Evolutionary conservation across 2,888 invertebrate genomes (phyloP).

Genomic region (Scaptomyza caliginosa): DNA sequence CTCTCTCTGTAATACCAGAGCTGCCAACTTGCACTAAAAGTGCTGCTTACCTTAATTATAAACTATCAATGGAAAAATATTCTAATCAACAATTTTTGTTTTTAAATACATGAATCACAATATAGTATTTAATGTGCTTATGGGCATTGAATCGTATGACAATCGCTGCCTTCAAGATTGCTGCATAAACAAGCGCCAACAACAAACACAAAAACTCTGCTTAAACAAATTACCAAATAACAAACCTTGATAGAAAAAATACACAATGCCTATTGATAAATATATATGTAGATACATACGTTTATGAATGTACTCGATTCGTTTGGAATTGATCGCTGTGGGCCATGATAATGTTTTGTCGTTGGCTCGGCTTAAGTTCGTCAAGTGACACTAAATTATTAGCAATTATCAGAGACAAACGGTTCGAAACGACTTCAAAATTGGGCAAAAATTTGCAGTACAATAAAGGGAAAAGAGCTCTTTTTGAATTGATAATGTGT

Average conservation of each 20-base stretch:
- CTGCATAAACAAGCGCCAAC: conserved; percentile 29
- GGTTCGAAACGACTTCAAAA: conserved; percentile 70
- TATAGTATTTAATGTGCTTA: conserved; percentile 48
- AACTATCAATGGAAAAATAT: neutral
- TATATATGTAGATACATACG: too few species aligned
- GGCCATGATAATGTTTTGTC: conserved; percentile 60
- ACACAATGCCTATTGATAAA: conserved; percentile 33
- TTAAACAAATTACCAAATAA: conserved; percentile 53
- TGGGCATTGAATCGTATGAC: conserved; percentile 41
- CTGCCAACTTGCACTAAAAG: neutral
- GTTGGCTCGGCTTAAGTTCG: conserved; percentile 58
- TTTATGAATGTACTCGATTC: conserved; percentile 53
- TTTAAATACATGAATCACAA: conserved; percentile 45
- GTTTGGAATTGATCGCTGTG: conserved; percentile 54
- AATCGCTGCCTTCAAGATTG: conserved; percentile 55
- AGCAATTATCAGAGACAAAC: conserved; percentile 77
- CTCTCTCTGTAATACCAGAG: neutral
- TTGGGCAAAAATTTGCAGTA: conserved; percentile 69
- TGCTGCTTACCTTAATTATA: neutral
- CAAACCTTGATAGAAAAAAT: conserved; percentile 42
- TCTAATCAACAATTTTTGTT: conserved; percentile 21
- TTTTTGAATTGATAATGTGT: conserved; percentile 47
- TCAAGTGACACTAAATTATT: conserved; percentile 79
- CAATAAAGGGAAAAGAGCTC: conserved; percentile 43
- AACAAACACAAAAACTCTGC: conserved; percentile 20